These are phyloP conservation scores for Cochlearius cochlearius DNA, from an alignment of 2,113 vertebrate genomes.

Conservation along the genomic window DNA sequence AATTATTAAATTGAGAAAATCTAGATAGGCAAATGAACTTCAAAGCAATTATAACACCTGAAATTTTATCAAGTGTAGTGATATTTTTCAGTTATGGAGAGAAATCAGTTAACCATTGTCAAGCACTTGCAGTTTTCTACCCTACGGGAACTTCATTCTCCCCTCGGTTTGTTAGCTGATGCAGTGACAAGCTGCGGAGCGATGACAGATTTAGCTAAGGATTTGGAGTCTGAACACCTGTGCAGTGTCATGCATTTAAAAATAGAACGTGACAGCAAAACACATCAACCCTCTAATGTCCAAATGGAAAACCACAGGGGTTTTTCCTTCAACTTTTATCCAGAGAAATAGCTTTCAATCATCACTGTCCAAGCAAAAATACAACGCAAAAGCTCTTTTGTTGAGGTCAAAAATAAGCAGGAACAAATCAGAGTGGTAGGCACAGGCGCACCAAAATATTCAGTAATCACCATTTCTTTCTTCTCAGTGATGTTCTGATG, in stretches of 20 bases:
- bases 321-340: constrained; percentile 35
- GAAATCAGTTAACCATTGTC: background rate
- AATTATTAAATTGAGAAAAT: background rate
- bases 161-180: background rate
- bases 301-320: constrained; percentile 44
- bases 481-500: background rate
- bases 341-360: background rate
- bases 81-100: background rate
- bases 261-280: constrained; percentile 52
- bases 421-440: background rate
- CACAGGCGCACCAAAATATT: background rate
- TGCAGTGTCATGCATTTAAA: constrained; percentile 60
- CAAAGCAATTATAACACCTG: background rate
- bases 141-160: background rate
- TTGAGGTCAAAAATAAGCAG: background rate
- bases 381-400: background rate
- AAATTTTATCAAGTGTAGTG: background rate
- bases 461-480: background rate
- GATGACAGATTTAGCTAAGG: constrained; percentile 46
- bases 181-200: constrained; percentile 30
- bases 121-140: background rate
- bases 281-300: constrained; percentile 37
- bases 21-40: background rate
- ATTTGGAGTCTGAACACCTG: constrained; percentile 60
- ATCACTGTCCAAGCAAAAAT: background rate